Base-by-base conservation (phyloP, 2,113 vertebrate species). In the zebrafish (Danio rerio) region DNA sequence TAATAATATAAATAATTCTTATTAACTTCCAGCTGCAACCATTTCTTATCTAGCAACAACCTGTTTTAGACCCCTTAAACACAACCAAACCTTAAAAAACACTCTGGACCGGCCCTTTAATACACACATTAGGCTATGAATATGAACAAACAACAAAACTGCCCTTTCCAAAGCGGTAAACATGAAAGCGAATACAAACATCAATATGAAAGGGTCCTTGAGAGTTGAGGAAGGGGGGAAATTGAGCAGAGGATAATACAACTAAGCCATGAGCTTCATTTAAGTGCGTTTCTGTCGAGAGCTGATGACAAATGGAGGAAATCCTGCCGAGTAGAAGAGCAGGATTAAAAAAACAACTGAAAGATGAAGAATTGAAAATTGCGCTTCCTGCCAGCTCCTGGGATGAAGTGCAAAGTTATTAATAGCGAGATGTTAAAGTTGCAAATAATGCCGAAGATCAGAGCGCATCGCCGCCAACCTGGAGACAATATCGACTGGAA, bases 341-440 rank as follows among this genome's bases (percentile, higher is more conserved):
- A 63, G 61, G 63, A 73, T 83, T 63, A 83, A 83, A 73, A 79
- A 73, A 71, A 73, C 16, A 45, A 78, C 45, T 52, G 20, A 43
- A 65, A 56, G 82, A 62, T 47, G 62, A 49, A 83, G 58, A 83
- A 72, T 21, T 72, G 66, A 69, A 70, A 83, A 31, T 45, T 42
- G 68, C 18, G 52, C 11, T 75, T 20, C 53, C 53, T 58, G 45
- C 21, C 69, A 50, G 21, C 68, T 62, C 56, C 55, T 50, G 9
- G 10, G 40, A 47, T 18, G 61, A 81, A 62, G 20, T 42, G 15
- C 50, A 72, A 13, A n/a, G 45, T 50, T 62, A 76, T 76, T 76
- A 76, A 76, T 76, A 76, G 58, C 43, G 58, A 74, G 52, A 55
- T 55, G 52, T 73, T 80, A 66, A 81, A 81, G 21, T 42, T 47